Percentiles rank a stretch among this genome's conserved stretches.
These are phyloP conservation scores for Nebria salina DNA, from an alignment of 2,888 invertebrate species.

Conservation along the genomic window DNA sequence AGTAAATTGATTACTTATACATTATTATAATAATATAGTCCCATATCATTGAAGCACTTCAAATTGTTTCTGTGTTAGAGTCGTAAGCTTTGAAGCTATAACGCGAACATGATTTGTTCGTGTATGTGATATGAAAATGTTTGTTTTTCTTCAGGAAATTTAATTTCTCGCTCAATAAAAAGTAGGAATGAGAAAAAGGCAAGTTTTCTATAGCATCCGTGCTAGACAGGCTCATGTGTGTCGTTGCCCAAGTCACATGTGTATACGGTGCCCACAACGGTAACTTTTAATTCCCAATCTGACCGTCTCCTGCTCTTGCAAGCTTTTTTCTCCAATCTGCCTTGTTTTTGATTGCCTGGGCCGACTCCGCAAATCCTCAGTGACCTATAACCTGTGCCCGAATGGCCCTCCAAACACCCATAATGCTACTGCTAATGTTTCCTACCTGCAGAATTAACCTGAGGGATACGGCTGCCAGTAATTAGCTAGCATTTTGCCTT, in stretches of 20 bases:
- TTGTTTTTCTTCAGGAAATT: slow-evolving; percentile 12
- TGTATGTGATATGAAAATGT: slow-evolving; percentile 10
- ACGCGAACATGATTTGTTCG: neutral
- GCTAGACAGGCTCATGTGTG: slow-evolving; percentile 22
- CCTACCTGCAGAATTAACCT: slow-evolving; percentile 61
- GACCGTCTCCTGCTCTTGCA: slow-evolving; percentile 55
- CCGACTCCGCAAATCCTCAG: slow-evolving; percentile 69
- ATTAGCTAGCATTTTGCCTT: slow-evolving; percentile 64
- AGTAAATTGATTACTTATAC: too few relatives aligned
- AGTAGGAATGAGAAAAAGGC: slow-evolving; percentile 34
- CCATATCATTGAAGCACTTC: neutral
- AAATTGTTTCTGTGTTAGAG: neutral
- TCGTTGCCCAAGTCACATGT: slow-evolving; percentile 42
- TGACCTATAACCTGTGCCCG: slow-evolving; percentile 73
- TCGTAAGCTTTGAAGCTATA: neutral
- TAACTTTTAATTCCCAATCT: slow-evolving; percentile 59
- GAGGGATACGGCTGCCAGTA: slow-evolving; percentile 65
- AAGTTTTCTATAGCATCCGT: neutral
- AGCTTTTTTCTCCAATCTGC: slow-evolving; percentile 59
- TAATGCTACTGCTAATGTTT: slow-evolving; percentile 74
- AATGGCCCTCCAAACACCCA: slow-evolving; percentile 76
- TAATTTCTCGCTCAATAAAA: slow-evolving; percentile 27
- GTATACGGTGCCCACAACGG: slow-evolving; percentile 52
- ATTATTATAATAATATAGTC: too few relatives aligned
- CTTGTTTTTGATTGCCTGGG: slow-evolving; percentile 69